Percentiles rank a stretch among this genome's conserved stretches.
Evolutionary conservation across 2,797 vertebrate genomes (phyloP).

Genomic region (Fringilla coelebs): DNA sequence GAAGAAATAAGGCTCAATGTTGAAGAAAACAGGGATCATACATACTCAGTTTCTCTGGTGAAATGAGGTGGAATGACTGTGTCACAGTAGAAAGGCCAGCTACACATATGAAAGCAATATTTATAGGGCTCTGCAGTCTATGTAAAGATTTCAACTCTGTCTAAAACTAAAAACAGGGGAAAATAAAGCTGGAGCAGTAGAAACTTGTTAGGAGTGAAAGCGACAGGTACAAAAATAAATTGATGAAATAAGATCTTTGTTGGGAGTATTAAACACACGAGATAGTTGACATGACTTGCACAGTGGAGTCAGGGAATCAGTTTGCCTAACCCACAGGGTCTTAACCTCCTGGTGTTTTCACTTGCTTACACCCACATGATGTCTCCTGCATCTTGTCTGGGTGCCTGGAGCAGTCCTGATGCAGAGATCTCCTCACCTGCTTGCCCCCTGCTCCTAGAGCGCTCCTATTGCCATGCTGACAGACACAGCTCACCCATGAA

Average conservation of each 20-base stretch:
- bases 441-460: not conserved
- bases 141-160: not conserved
- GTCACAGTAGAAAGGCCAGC: not conserved
- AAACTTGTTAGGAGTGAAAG: not conserved
- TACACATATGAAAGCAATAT: not conserved
- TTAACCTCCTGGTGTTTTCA: not conserved
- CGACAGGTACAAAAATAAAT: not conserved
- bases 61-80: constrained; percentile 1
- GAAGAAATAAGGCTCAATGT: constrained; percentile 35
- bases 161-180: not conserved
- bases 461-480: not conserved
- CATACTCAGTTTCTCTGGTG: not conserved
- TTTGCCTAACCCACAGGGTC: not conserved
- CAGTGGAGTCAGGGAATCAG: not conserved
- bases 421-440: not conserved
- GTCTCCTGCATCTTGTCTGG: not conserved
- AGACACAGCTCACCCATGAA: constrained; percentile 28
- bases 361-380: not conserved
- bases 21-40: constrained; percentile 36
- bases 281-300: not conserved
- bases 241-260: not conserved
- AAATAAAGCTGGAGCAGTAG: not conserved
- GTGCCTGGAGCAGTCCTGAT: not conserved
- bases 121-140: not conserved
- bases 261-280: not conserved